Evolutionary conservation across 2,888 invertebrate genomes (phyloP).

Genomic region (Philonicus albiceps): DNA sequence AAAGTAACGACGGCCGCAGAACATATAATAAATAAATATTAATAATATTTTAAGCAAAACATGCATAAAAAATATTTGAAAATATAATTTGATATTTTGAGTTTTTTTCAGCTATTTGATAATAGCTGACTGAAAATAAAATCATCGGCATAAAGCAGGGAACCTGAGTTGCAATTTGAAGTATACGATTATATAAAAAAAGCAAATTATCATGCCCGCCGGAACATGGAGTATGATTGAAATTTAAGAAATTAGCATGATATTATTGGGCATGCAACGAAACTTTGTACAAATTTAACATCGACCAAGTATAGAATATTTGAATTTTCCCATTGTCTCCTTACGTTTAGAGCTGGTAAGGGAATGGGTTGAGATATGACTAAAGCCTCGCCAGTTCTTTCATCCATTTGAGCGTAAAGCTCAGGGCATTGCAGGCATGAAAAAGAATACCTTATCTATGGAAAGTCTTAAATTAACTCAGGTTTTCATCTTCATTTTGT

Average conservation of each 20-base stretch:
- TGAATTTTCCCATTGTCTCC: constrained; percentile 55
- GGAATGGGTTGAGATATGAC: constrained; percentile 68
- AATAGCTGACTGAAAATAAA: background rate
- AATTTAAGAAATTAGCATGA: background rate
- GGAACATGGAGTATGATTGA: too few species aligned
- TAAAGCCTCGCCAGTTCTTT: constrained; percentile 69
- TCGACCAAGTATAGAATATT: background rate
- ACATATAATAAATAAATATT: background rate
- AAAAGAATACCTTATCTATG: constrained; percentile 80
- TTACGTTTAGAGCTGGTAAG: constrained; percentile 80
- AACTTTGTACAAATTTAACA: background rate
- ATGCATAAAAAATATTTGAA: background rate
- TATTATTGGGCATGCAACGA: background rate
- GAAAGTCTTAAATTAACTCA: background rate
- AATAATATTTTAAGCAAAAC: background rate
- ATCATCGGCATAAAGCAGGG: background rate
- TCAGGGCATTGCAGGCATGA: constrained; percentile 73
- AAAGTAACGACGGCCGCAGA: constrained; percentile 50
- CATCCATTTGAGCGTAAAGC: constrained; percentile 70
- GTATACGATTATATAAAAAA: background rate
- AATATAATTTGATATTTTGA: background rate
- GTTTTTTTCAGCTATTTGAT: background rate
- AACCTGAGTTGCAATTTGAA: background rate
- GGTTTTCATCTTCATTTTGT: background rate
- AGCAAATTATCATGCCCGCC: background rate